phyloP scores from a whole-genome alignment of 2,888 invertebrate species.

The Clitarchus hookeri region DNA sequence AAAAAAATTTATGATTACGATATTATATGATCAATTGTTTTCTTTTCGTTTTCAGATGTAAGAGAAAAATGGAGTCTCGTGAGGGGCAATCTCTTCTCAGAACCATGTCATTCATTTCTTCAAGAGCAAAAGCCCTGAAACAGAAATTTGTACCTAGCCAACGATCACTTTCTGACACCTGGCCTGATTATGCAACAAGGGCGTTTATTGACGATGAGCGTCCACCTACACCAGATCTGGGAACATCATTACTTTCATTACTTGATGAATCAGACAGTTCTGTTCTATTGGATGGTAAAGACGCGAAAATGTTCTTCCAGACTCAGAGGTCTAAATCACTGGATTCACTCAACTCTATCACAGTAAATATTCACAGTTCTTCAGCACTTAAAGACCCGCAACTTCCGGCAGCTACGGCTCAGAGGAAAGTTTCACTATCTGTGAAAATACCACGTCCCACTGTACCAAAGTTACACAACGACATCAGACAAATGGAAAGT shows the following conservation, averaged over 20 bases:
- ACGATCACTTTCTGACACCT: slow-evolving; percentile 42
- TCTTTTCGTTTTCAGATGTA: background rate
- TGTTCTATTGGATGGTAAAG: slow-evolving; percentile 30
- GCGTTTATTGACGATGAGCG: slow-evolving; percentile 37
- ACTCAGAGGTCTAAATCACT: slow-evolving; percentile 42
- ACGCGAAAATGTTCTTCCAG: slow-evolving; percentile 26
- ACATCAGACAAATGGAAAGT: background rate
- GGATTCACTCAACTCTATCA: slow-evolving; percentile 37
- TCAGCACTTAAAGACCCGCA: background rate
- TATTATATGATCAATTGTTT: background rate
- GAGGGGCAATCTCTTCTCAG: slow-evolving; percentile 35
- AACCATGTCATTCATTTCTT: slow-evolving; percentile 42
- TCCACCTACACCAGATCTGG: slow-evolving; percentile 37
- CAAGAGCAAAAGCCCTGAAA: slow-evolving; percentile 40
- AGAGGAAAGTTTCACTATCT: background rate
- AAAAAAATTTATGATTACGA: too few species aligned
- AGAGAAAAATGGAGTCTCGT: slow-evolving; percentile 36
- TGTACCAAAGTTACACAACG: slow-evolving; percentile 15
- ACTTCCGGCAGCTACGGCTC: background rate
- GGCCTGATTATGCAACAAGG: slow-evolving; percentile 36
- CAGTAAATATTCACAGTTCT: background rate
- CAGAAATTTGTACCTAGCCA: slow-evolving; percentile 41
- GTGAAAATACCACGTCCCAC: slow-evolving; percentile 34
- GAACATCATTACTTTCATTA: slow-evolving; percentile 40
- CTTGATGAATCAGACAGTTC: slow-evolving; percentile 36